A percentile compares a stretch with the other conserved stretches of the same genome.
phyloP scores from a whole-genome alignment of 2,888 invertebrate genomes.

The Bibio marci region DNA sequence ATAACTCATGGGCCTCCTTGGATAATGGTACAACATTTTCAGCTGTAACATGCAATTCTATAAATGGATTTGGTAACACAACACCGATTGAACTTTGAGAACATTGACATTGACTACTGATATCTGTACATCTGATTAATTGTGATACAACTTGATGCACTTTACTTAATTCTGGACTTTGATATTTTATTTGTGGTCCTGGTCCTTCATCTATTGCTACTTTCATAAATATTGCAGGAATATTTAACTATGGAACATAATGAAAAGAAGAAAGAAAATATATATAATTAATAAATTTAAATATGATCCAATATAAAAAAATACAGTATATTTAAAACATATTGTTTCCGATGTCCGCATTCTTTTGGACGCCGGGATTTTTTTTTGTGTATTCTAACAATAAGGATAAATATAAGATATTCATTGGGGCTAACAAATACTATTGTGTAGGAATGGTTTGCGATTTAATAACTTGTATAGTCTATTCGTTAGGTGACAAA shows the following conservation, averaged over 20 bases:
- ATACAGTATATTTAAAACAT: neutral
- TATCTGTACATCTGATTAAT: conserved; percentile 82
- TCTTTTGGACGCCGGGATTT: neutral
- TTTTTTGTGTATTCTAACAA: neutral
- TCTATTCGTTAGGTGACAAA: too few relatives aligned
- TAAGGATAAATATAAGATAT: neutral
- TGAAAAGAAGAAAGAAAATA: neutral
- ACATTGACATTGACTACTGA: conserved; percentile 48
- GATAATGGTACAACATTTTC: conserved; percentile 45
- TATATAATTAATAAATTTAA: conserved; percentile 1
- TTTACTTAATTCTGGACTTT: conserved; percentile 86
- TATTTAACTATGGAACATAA: conserved; percentile 49
- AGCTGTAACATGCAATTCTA: conserved; percentile 40
- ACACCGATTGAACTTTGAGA: conserved; percentile 32
- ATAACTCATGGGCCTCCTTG: conserved; percentile 58
- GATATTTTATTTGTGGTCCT: conserved; percentile 86
- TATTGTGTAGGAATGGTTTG: too few relatives aligned
- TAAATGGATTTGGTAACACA: conserved; percentile 56
- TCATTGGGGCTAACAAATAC: too few relatives aligned
- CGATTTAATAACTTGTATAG: too few relatives aligned
- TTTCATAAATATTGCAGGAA: conserved; percentile 76
- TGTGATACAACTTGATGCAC: conserved; percentile 85
- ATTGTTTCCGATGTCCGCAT: too few relatives aligned
- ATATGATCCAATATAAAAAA: neutral
- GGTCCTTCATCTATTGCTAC: conserved; percentile 87